Evolutionary conservation across 2,888 invertebrate species (phyloP), one percentile per base, ranked within the genome.

Genomic region (Urechis unicinctus): DNA sequence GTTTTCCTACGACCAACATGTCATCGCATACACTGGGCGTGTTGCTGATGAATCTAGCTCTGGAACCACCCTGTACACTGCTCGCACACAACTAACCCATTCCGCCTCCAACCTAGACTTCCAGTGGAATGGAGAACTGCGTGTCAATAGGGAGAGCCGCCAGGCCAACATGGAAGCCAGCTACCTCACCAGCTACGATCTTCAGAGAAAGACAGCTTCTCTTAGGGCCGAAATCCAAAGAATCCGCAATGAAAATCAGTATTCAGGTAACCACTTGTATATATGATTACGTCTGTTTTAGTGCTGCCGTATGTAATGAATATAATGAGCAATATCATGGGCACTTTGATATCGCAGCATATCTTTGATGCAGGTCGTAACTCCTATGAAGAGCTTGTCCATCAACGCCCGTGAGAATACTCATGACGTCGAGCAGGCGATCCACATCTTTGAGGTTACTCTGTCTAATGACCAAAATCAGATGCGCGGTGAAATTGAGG

Each of bases 81-180:
- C 36, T 36, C 9, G 47, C 9, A 45, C 47, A n/a, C 53, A 47
- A n/a, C 26, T 71, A 4, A 53, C 58, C 2, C 75, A 75, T 56
- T 66, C 67, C 6, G 56, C 57, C 51, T 70, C 70, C 17, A 55
- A 66, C 43, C 61, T 69, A 9, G 66, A 72, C 57, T 47, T 71
- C 2, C 58, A 61, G 43, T 50, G 70, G 53, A 62, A 51, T 17
- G 63, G 67, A 4, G 65, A 66, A 28, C 22, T 63, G n/a, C 62
- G 60, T 3, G 49, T 53, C 25, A 60, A 56, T 2, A 56, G 55
- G 17, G 53, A 56, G 6, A 51, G 53, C 4, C 46, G 57, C 3
- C 64, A 63, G 21, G 61, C 60, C 17, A 69, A 64, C 24, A 46
- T 66, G 29, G 55, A 64, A 26, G 31, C 69, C 30, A 52, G 57